Percentiles rank a stretch among this genome's conserved stretches.
phyloP scores from a whole-genome alignment of 2,888 invertebrate genomes.

The Axea sp. region DNA sequence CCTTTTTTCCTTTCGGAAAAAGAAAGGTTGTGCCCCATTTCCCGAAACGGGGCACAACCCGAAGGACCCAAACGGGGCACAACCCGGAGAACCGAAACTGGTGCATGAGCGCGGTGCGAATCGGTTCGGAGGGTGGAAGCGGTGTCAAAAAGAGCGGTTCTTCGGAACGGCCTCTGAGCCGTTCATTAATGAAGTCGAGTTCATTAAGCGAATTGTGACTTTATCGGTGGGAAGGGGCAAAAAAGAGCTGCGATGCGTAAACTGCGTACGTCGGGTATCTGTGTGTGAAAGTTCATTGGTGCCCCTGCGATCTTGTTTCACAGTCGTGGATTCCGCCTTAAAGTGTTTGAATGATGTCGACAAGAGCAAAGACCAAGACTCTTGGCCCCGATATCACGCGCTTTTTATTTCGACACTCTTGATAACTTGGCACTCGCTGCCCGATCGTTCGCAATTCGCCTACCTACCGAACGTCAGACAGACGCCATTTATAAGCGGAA shows the following conservation, averaged over 20 bases:
- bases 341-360: slow-evolving; percentile 67
- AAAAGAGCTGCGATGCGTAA: slow-evolving; percentile 43
- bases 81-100: too few relatives aligned
- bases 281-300: slow-evolving; percentile 56
- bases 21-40: too few relatives aligned
- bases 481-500: slow-evolving; percentile 39
- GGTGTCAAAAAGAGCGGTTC: too few relatives aligned
- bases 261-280: slow-evolving; percentile 49
- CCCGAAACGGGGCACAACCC: too few relatives aligned
- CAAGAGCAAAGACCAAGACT: slow-evolving; percentile 68
- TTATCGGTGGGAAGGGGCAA: slow-evolving; percentile 36
- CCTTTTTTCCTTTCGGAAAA: too few relatives aligned
- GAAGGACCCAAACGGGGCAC: too few relatives aligned
- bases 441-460: slow-evolving; percentile 57
- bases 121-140: too few relatives aligned
- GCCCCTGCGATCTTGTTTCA: slow-evolving; percentile 43
- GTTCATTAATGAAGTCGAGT: slow-evolving; percentile 52
- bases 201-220: slow-evolving; percentile 50
- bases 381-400: slow-evolving; percentile 66
- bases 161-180: too few relatives aligned
- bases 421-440: slow-evolving; percentile 61
- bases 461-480: slow-evolving; percentile 50
- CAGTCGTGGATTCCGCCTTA: slow-evolving; percentile 55
- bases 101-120: too few relatives aligned
- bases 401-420: slow-evolving; percentile 62